These are phyloP conservation scores for Scomber colias DNA, from an alignment of 2,113 vertebrate genomes.

Conservation along the genomic window DNA sequence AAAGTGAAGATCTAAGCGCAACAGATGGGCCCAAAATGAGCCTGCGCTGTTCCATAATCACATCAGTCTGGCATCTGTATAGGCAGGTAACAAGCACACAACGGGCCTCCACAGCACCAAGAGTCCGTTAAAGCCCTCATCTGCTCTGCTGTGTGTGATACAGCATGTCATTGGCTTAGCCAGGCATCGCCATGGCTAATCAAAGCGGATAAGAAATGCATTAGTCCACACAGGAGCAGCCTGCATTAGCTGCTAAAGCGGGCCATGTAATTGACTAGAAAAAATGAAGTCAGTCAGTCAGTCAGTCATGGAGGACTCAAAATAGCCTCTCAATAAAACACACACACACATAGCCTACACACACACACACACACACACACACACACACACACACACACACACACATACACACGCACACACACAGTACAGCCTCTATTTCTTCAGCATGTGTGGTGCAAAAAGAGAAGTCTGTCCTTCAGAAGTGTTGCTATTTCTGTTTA, in stretches of 20 bases:
- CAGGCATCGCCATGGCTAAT: conserved; percentile 46
- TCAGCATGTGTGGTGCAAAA: conserved; percentile 60
- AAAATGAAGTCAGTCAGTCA: conserved; percentile 35
- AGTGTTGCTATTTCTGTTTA: conserved; percentile 79
- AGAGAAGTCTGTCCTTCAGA: conserved; percentile 69
- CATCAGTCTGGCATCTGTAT: conserved; percentile 24
- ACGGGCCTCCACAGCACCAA: conserved; percentile 2
- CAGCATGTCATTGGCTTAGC: conserved; percentile 32
- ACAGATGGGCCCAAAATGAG: conserved; percentile 31
- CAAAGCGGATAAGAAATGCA: conserved; percentile 56
- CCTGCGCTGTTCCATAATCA: conserved; percentile 4
- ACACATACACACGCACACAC: conserved; percentile 31
- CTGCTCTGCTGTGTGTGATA: conserved; percentile 32
- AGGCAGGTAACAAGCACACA: conserved; percentile 21
- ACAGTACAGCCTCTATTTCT: conserved; percentile 72
- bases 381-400: conserved; percentile 43
- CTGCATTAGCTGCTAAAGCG: conserved; percentile 26
- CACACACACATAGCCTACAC: background rate
- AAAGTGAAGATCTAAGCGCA: background rate
- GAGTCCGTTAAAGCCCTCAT: conserved; percentile 32
- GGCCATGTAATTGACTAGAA: conserved; percentile 45
- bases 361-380: conserved; percentile 21
- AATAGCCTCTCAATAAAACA: conserved; percentile 63
- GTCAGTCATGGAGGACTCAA: conserved; percentile 54
- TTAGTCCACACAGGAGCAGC: conserved; percentile 35